Percentiles rank a stretch among this genome's conserved stretches.
These are phyloP conservation scores for Rhinatrema bivittatum DNA, from an alignment of 2,797 vertebrate species.

Conservation along the genomic window DNA sequence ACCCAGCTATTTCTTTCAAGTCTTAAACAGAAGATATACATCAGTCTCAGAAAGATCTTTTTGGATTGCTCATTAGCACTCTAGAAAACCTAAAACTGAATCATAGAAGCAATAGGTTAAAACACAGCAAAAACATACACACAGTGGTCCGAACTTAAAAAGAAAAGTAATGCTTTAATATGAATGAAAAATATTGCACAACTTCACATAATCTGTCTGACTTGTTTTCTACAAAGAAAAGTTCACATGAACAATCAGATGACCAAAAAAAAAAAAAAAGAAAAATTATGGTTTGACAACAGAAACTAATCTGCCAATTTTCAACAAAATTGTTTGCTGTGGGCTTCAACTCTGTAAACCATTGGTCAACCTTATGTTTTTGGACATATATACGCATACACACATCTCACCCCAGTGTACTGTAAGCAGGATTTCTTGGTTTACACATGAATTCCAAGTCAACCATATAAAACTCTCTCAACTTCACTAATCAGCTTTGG, in stretches of 20 bases:
- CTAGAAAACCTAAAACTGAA: too few species aligned
- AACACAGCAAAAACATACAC: too few species aligned
- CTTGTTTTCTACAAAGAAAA: conserved; percentile 45
- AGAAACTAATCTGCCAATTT: too few species aligned
- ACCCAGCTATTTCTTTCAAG: too few species aligned
- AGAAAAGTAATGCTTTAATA: conserved; percentile 39
- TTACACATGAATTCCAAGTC: conserved; percentile 18
- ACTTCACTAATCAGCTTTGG: conserved; percentile 16
- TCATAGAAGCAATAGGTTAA: too few species aligned
- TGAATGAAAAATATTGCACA: conserved; percentile 60
- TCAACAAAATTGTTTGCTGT: too few species aligned
- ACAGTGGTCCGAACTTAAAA: conserved; percentile 50
- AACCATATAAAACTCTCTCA: conserved; percentile 29
- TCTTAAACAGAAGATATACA: too few species aligned
- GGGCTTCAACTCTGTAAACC: conserved; percentile 20
- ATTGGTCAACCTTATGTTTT: conserved; percentile 22
- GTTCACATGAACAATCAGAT: too few species aligned
- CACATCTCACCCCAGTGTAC: conserved; percentile 12
- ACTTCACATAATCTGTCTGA: conserved; percentile 45
- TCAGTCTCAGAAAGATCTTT: too few species aligned
- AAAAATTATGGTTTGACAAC: too few species aligned
- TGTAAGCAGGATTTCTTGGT: conserved; percentile 21
- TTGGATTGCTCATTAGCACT: too few species aligned
- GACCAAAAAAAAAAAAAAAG: too few species aligned
- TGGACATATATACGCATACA: conserved; percentile 18